These are phyloP conservation scores for Phycodurus eques DNA, from an alignment of 2,113 vertebrate genomes.

Conservation along the genomic window DNA sequence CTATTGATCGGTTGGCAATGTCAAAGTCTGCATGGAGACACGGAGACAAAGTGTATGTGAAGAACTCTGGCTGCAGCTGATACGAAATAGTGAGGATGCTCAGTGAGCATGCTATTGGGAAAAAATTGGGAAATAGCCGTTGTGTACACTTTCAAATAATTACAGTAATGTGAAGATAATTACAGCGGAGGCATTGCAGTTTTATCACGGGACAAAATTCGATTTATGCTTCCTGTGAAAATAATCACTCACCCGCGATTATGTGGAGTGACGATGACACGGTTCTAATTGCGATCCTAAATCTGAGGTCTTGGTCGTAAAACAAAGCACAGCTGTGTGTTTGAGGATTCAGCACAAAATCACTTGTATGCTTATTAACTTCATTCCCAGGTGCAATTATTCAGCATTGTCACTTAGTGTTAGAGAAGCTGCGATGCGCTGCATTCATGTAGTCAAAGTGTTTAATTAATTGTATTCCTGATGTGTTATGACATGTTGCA, in stretches of 20 bases:
- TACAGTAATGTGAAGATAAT: conserved; percentile 75
- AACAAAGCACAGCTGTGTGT: conserved; percentile 27
- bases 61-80: conserved; percentile 37
- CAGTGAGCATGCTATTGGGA: conserved; percentile 12
- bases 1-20: conserved; percentile 68
- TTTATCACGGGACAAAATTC: conserved; percentile 69
- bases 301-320: conserved; percentile 22
- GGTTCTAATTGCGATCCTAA: conserved; percentile 57
- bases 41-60: conserved; percentile 45
- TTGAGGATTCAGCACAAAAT: conserved; percentile 49
- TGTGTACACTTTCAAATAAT: conserved; percentile 74
- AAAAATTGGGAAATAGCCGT: conserved; percentile 57
- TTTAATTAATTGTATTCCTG: conserved; percentile 47
- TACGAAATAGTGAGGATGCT: conserved; percentile 35
- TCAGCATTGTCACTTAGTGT: conserved; percentile 27
- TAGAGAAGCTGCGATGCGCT: conserved; percentile 29
- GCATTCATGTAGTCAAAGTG: conserved; percentile 39
- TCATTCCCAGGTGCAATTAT: conserved; percentile 35
- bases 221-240: conserved; percentile 69
- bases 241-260: conserved; percentile 68
- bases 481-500: conserved; percentile 44
- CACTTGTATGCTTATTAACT: conserved; percentile 57
- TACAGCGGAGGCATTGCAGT: conserved; percentile 59
- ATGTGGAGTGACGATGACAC: conserved; percentile 58
- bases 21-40: conserved; percentile 64